A percentile compares a stretch with the other conserved stretches of the same genome.
These are phyloP conservation scores for Callyntrura guangdongensis DNA, from an alignment of 2,888 invertebrate species.

Conservation along the genomic window DNA sequence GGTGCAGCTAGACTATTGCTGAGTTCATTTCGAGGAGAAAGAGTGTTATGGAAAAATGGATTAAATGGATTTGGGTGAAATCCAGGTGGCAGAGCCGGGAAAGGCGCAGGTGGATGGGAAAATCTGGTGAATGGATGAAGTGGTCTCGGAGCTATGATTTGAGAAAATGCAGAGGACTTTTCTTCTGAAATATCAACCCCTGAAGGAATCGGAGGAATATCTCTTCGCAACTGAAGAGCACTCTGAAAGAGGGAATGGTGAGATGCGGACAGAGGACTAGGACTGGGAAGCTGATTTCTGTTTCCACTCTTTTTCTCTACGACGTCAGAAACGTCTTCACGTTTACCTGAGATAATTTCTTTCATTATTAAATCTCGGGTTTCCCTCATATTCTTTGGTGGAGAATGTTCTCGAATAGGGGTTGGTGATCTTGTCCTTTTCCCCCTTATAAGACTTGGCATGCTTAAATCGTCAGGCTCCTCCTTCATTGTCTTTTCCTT, in stretches of 20 bases:
- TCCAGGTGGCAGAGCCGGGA: slow-evolving; percentile 81
- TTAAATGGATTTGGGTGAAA: slow-evolving; percentile 84
- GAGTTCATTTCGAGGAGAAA: slow-evolving; percentile 84
- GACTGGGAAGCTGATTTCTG: slow-evolving; percentile 63
- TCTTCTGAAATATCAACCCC: slow-evolving; percentile 68
- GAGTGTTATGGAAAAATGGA: slow-evolving; percentile 83
- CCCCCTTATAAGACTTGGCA: slow-evolving; percentile 76
- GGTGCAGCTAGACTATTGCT: slow-evolving; percentile 82
- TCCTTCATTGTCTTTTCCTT: slow-evolving; percentile 59
- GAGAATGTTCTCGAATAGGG: slow-evolving; percentile 74
- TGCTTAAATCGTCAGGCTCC: slow-evolving; percentile 67
- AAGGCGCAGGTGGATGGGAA: slow-evolving; percentile 82
- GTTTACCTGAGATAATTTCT: slow-evolving; percentile 67
- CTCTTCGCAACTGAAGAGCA: slow-evolving; percentile 66
- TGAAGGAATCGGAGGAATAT: slow-evolving; percentile 20
- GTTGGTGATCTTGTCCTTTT: slow-evolving; percentile 80
- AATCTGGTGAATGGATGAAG: slow-evolving; percentile 84
- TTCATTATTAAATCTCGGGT: slow-evolving; percentile 44
- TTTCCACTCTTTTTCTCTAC: slow-evolving; percentile 51
- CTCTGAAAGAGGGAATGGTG: slow-evolving; percentile 72
- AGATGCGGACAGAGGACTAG: slow-evolving; percentile 67
- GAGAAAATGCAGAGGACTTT: slow-evolving; percentile 83
- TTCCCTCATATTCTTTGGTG: slow-evolving; percentile 59
- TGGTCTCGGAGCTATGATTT: slow-evolving; percentile 84
- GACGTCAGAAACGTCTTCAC: slow-evolving; percentile 37